phyloP scores from a whole-genome alignment of 2,797 vertebrate genomes.

The Hybognathus amarus region DNA sequence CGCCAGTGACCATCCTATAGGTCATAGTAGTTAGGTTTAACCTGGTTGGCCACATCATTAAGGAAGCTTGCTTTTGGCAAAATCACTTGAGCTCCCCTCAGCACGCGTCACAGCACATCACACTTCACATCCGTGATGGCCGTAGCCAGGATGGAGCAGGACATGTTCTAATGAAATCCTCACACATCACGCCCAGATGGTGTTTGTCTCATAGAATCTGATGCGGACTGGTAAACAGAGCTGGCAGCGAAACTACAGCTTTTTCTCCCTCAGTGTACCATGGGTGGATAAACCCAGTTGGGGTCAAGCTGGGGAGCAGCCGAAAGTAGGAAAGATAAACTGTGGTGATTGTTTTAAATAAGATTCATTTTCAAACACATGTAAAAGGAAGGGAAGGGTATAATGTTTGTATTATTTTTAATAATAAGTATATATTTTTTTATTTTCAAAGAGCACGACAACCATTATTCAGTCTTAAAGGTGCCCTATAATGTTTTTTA shows the following conservation, averaged over 20 bases:
- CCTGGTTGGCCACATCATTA: slow-evolving; percentile 69
- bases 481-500: too few relatives aligned
- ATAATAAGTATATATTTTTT: background rate
- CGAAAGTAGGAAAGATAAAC: slow-evolving; percentile 10
- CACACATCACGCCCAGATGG: slow-evolving; percentile 77
- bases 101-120: slow-evolving; percentile 70
- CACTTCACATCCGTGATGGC: slow-evolving; percentile 68
- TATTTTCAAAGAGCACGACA: background rate
- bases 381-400: background rate
- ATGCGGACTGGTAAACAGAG: slow-evolving; percentile 72
- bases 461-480: background rate
- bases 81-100: slow-evolving; percentile 68
- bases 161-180: slow-evolving; percentile 73
- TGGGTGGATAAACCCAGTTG: background rate
- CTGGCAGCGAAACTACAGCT: slow-evolving; percentile 55
- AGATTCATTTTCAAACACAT: background rate
- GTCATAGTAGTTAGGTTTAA: slow-evolving; percentile 19
- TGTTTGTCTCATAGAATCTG: slow-evolving; percentile 78
- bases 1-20: slow-evolving; percentile 23
- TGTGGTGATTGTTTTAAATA: slow-evolving; percentile 15
- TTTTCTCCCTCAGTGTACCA: background rate
- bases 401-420: background rate
- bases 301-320: slow-evolving; percentile 1
- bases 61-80: slow-evolving; percentile 70
- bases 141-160: slow-evolving; percentile 56